These are phyloP conservation scores for Pelecanoides urinatrix DNA, from an alignment of 2,113 vertebrate species.

Conservation along the genomic window DNA sequence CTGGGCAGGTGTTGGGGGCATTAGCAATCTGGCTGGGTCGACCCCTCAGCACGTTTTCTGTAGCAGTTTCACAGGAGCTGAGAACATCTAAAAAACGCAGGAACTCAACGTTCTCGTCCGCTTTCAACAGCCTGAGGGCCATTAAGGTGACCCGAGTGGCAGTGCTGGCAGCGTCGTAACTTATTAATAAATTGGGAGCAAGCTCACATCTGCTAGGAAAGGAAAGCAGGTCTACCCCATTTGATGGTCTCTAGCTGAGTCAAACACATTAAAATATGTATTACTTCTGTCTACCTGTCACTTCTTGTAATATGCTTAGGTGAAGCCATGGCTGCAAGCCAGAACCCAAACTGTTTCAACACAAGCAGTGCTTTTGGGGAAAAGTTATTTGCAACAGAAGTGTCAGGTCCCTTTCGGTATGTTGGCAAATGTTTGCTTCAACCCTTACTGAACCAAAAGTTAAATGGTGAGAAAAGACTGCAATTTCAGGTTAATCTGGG, in stretches of 20 bases:
- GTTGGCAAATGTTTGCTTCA: slow-evolving; percentile 16
- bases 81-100: background rate
- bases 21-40: background rate
- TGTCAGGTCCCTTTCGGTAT: background rate
- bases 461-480: background rate
- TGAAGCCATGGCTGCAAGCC: slow-evolving; percentile 39
- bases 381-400: background rate
- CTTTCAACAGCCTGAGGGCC: background rate
- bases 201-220: slow-evolving; percentile 10
- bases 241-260: background rate
- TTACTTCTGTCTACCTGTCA: slow-evolving; percentile 48
- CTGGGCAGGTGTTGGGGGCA: background rate
- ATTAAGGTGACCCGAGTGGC: background rate
- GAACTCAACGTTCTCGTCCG: fast-evolving
- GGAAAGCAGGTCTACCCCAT: background rate
- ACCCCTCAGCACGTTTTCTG: background rate
- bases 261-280: slow-evolving; percentile 36
- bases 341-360: slow-evolving; percentile 11
- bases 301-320: slow-evolving; percentile 25
- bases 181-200: slow-evolving; percentile 55
- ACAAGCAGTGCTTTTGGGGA: slow-evolving; percentile 14
- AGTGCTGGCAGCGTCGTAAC: background rate
- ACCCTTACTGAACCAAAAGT: background rate
- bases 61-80: background rate
- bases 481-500: background rate